A percentile compares a stretch with the other conserved stretches of the same genome.
Conservation (phyloP, 2,797 vertebrate genomes). For the Neomorphus geoffroyi region DNA sequence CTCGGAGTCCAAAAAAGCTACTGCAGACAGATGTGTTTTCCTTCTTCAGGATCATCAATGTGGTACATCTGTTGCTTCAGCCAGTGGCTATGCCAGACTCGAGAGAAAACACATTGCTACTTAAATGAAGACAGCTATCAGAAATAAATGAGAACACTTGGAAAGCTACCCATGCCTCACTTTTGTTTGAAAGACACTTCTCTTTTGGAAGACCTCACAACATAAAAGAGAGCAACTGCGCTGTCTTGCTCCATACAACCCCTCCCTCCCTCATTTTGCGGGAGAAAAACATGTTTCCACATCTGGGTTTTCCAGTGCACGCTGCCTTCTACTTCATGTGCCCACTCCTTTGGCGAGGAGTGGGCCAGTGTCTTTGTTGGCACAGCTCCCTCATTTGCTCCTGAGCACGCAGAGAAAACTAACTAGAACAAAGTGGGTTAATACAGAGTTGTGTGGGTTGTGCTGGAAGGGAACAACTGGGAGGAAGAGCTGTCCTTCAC, state of each 20-base stretch:
- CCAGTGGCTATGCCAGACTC: slow-evolving; percentile 35
- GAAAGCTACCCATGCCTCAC: background rate
- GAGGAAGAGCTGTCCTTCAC: slow-evolving; percentile 10
- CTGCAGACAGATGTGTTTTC: slow-evolving; percentile 54
- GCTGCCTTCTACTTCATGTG: background rate
- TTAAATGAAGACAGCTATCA: slow-evolving; percentile 56
- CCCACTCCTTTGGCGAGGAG: background rate
- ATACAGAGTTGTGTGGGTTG: background rate
- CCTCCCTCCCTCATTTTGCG: background rate
- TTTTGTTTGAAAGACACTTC: slow-evolving; percentile 23
- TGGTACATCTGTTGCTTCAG: slow-evolving; percentile 62
- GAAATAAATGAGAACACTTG: slow-evolving; percentile 51
- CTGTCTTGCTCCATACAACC: background rate
- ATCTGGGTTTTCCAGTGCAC: background rate
- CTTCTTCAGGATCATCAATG: slow-evolving; percentile 5
- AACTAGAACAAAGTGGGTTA: background rate
- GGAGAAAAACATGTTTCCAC: background rate
- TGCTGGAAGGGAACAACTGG: background rate
- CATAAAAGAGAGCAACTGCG: background rate
- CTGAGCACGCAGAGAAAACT: background rate
- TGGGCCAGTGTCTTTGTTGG: background rate
- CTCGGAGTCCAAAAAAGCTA: slow-evolving; percentile 41
- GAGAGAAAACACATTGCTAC: slow-evolving; percentile 35
- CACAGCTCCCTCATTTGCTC: background rate
- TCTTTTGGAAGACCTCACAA: background rate